phyloP scores from a whole-genome alignment of 1,140 invertebrate species.

The Eurosta solidaginis region DNA sequence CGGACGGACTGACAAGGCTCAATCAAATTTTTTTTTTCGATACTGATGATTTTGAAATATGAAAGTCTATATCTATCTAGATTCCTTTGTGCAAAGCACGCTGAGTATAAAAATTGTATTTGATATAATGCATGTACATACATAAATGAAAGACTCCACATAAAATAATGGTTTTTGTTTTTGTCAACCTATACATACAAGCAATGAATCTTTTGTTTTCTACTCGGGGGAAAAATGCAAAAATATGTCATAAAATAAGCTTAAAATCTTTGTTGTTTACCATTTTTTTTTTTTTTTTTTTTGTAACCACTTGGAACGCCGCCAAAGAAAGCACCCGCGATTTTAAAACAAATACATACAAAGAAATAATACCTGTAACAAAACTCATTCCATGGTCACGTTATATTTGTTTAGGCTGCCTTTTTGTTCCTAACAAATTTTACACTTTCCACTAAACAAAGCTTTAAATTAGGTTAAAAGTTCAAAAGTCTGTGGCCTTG shows the following conservation, averaged over 20 bases:
- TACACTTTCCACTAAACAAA: not conserved
- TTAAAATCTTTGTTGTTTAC: not conserved
- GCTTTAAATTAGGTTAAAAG: not conserved
- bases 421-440: not conserved
- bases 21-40: too few species aligned
- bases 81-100: too few species aligned
- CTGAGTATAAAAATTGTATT: too few species aligned
- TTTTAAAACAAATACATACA: not conserved
- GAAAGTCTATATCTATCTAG: too few species aligned
- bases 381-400: not conserved
- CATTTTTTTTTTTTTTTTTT: not conserved
- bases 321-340: conserved; percentile 22
- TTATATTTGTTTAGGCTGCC: conserved; percentile 5
- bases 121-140: too few species aligned
- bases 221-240: not conserved
- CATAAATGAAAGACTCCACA: too few species aligned
- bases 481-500: conserved; percentile 19
- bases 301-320: not conserved
- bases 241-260: not conserved
- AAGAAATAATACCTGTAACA: not conserved
- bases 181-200: not conserved
- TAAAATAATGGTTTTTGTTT: not conserved
- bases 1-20: too few species aligned
- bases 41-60: too few species aligned
- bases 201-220: too few species aligned